These are phyloP conservation scores for Nesidiocoris tenuis DNA, from an alignment of 2,888 invertebrate genomes.

Conservation along the genomic window DNA sequence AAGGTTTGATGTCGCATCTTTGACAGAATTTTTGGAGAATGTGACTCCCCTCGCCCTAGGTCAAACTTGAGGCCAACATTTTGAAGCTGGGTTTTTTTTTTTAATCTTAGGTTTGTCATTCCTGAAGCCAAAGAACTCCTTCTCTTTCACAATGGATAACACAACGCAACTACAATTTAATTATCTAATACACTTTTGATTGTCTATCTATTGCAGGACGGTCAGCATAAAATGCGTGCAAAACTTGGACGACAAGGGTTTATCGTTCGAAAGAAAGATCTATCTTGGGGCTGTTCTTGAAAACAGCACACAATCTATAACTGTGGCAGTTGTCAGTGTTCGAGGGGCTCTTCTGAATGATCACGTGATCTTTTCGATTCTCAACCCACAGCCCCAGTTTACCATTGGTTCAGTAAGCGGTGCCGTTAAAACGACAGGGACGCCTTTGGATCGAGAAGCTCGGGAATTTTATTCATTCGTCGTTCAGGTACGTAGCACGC, in stretches of 20 bases:
- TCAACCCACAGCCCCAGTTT: conserved; percentile 85
- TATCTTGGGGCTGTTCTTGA: conserved; percentile 81
- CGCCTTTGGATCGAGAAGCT: conserved; percentile 81
- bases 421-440: conserved; percentile 79
- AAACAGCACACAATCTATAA: conserved; percentile 78
- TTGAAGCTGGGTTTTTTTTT: too few species aligned
- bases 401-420: conserved; percentile 87
- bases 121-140: too few species aligned
- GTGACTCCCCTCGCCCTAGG: too few species aligned
- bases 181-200: too few species aligned
- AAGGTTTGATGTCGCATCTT: too few species aligned
- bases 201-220: neutral
- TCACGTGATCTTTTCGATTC: conserved; percentile 78
- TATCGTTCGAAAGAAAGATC: conserved; percentile 53
- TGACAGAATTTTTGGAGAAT: too few species aligned
- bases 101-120: too few species aligned
- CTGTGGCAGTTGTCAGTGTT: conserved; percentile 83
- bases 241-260: conserved; percentile 22
- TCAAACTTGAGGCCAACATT: too few species aligned
- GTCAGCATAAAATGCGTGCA: conserved; percentile 28
- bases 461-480: conserved; percentile 79
- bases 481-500: conserved; percentile 76
- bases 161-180: too few species aligned
- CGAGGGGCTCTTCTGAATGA: conserved; percentile 83
- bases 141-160: too few species aligned